These are phyloP conservation scores for Nipponacmea schrenckii DNA, from an alignment of 2,888 invertebrate species.

Conservation along the genomic window DNA sequence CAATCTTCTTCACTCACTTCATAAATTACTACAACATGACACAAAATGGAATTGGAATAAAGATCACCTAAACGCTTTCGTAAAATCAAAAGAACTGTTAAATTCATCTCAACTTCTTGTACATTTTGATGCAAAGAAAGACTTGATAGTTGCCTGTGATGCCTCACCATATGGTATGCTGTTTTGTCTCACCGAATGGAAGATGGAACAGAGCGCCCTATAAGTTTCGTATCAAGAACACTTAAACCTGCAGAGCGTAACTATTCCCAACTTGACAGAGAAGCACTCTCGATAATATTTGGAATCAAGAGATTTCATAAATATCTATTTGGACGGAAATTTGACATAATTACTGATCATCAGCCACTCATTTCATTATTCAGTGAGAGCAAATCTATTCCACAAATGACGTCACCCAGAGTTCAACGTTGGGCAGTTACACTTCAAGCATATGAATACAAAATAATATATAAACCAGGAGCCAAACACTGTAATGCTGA, in stretches of 20 bases:
- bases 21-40: conserved; percentile 26
- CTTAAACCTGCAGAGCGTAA: conserved; percentile 62
- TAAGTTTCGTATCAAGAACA: conserved; percentile 65
- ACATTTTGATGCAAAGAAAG: conserved; percentile 40
- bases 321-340: conserved; percentile 66
- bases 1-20: conserved; percentile 36
- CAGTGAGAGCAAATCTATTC: conserved; percentile 49
- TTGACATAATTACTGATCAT: conserved; percentile 66
- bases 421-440: conserved; percentile 52
- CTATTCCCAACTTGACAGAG: conserved; percentile 64
- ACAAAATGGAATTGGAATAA: no score
- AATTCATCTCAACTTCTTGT: conserved; percentile 37
- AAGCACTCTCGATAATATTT: conserved; percentile 64
- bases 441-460: conserved; percentile 60
- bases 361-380: conserved; percentile 66
- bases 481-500: conserved; percentile 57
- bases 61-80: conserved; percentile 30
- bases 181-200: conserved; percentile 50
- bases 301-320: conserved; percentile 66
- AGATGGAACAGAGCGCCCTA: conserved; percentile 64
- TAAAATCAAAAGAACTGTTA: conserved; percentile 33
- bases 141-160: conserved; percentile 61
- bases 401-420: conserved; percentile 48
- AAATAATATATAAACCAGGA: conserved; percentile 52
- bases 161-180: conserved; percentile 59